Evolutionary conservation across 1,140 invertebrate genomes (phyloP).

Genomic region (Sycobia sp.): DNA sequence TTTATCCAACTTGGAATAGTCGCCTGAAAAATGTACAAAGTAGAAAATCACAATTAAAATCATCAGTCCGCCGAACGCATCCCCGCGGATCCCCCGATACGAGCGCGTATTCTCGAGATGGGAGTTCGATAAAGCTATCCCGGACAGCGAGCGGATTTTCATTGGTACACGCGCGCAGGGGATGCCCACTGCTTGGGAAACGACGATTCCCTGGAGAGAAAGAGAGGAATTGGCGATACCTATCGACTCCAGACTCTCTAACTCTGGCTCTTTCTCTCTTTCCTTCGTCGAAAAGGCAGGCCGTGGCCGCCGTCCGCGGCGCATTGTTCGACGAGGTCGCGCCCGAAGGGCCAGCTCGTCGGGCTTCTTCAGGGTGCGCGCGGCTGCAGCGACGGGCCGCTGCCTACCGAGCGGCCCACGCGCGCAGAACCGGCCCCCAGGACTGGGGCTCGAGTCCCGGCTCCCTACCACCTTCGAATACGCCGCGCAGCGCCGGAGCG

Average conservation of each 20-base stretch:
- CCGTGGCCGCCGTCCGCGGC: background rate
- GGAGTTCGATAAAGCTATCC: background rate
- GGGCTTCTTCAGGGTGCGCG: conserved; percentile 62
- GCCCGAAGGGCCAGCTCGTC: too few species aligned
- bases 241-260: too few species aligned
- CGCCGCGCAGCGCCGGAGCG: background rate
- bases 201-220: background rate
- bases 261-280: conserved; percentile 4
- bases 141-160: background rate
- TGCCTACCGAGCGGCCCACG: conserved; percentile 59
- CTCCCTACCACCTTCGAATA: conserved; percentile 20
- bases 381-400: too few species aligned
- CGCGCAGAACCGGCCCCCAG: conserved; percentile 53
- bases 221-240: too few species aligned
- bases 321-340: too few species aligned
- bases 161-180: background rate
- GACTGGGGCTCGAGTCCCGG: too few species aligned
- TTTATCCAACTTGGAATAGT: too few species aligned
- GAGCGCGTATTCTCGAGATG: background rate
- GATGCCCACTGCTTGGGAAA: too few species aligned
- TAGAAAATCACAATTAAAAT: too few species aligned
- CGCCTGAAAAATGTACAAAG: too few species aligned
- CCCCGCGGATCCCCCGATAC: background rate
- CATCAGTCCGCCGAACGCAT: too few species aligned
- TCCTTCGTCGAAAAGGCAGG: background rate